These are phyloP conservation scores for Haplochromis burtoni DNA, from an alignment of 2,113 vertebrate species.

Conservation along the genomic window DNA sequence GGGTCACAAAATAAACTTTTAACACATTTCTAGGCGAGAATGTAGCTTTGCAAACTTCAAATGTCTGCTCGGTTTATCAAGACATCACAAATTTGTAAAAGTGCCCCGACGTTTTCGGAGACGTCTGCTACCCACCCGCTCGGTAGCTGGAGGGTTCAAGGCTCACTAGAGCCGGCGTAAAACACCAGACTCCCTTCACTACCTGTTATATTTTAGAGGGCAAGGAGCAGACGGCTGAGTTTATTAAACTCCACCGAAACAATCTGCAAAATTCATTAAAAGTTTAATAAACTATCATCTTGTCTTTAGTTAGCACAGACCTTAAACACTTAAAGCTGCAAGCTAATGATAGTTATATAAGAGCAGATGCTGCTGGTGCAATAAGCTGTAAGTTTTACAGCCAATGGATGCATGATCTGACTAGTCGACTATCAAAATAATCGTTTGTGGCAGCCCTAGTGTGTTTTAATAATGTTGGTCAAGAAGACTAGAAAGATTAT, in stretches of 20 bases:
- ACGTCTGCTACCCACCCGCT: rapidly evolving
- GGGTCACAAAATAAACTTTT: not conserved
- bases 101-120: rapidly evolving
- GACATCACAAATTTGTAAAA: not conserved
- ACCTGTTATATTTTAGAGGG: not conserved
- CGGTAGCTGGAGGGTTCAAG: not conserved
- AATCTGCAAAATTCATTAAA: not conserved
- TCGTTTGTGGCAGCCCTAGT: not conserved
- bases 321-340: rapidly evolving
- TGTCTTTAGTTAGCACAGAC: not conserved
- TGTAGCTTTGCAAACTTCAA: not conserved
- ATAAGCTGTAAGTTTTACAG: rapidly evolving
- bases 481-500: not conserved
- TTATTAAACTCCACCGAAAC: not conserved
- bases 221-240: not conserved
- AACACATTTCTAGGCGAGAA: not conserved
- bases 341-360: not conserved
- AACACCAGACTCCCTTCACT: not conserved
- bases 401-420: not conserved
- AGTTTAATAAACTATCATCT: not conserved
- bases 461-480: not conserved
- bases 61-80: not conserved
- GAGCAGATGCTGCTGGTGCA: rapidly evolving
- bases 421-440: not conserved
- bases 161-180: not conserved